Conservation (phyloP, 2,113 vertebrate species). For the Mus pahari region DNA sequence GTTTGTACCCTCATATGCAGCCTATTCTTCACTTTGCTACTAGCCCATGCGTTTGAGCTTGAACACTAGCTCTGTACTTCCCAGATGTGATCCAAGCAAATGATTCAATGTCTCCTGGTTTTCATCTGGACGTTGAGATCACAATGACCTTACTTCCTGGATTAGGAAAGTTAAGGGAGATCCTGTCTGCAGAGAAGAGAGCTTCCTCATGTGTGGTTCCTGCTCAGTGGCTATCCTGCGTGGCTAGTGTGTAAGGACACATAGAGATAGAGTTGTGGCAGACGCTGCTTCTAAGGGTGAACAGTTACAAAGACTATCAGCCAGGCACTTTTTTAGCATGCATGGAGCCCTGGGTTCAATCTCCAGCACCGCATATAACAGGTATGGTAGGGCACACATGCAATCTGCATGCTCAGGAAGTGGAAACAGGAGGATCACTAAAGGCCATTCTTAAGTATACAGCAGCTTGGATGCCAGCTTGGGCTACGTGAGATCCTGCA, state of each 20-base stretch:
- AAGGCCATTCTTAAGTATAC: not conserved
- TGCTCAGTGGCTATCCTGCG: not conserved
- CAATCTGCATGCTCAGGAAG: not conserved
- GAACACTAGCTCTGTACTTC: not conserved
- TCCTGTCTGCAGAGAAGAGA: not conserved
- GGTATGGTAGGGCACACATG: not conserved
- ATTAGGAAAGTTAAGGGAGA: slow-evolving; percentile 4
- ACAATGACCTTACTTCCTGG: not conserved
- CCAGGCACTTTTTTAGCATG: not conserved
- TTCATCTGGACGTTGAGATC: slow-evolving; percentile 24
- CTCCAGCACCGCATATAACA: not conserved
- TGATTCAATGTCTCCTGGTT: not conserved
- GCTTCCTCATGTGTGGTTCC: not conserved
- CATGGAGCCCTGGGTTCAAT: not conserved
- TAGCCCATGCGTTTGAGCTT: not conserved
- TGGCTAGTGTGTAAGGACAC: not conserved
- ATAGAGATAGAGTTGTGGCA: not conserved
- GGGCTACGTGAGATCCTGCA: not conserved
- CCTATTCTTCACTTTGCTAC: not conserved
- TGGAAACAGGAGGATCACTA: too few species aligned
- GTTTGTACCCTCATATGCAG: not conserved
- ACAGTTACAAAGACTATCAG: not conserved
- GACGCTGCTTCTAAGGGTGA: not conserved
- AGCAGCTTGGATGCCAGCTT: not conserved
- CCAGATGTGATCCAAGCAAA: not conserved